phyloP scores from a whole-genome alignment of 2,113 vertebrate genomes.

The Grantiella picta region DNA sequence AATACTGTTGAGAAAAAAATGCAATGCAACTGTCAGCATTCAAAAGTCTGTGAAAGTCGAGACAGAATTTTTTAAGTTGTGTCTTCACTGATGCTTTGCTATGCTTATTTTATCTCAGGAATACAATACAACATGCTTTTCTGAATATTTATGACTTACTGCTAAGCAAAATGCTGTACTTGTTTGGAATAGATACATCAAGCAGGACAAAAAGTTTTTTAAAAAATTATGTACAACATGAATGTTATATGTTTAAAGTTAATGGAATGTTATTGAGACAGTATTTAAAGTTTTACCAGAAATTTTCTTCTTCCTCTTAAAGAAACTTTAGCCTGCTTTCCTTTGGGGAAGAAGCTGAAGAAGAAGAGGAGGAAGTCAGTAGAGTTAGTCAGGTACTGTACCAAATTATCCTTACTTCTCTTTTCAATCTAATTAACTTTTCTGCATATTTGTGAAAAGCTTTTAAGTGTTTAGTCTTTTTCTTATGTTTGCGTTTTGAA shows the following conservation, averaged over 20 bases:
- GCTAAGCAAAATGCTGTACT: not conserved
- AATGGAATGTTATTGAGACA: not conserved
- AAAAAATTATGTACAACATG: rapidly evolving
- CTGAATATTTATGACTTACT: not conserved
- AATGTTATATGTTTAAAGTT: not conserved
- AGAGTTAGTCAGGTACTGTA: conserved; percentile 91
- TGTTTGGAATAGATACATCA: not conserved
- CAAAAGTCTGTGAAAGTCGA: not conserved
- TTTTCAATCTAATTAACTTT: not conserved
- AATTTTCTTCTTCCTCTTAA: not conserved
- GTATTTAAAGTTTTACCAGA: not conserved
- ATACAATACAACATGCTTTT: not conserved
- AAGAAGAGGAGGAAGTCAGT: conserved; percentile 93
- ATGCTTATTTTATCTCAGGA: not conserved
- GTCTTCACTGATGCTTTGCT: not conserved
- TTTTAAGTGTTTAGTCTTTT: not conserved
- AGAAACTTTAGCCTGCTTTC: conserved; percentile 97
- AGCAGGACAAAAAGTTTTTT: not conserved
- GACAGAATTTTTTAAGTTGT: not conserved
- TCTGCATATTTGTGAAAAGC: not conserved
- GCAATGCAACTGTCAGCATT: not conserved
- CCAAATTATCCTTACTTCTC: not conserved
- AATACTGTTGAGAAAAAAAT: not conserved
- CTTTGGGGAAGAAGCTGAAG: conserved; percentile 97
- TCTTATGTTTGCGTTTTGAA: not conserved